Evolutionary conservation across 1,140 invertebrate genomes (phyloP).

Genomic region (Drosophila murphyi): DNA sequence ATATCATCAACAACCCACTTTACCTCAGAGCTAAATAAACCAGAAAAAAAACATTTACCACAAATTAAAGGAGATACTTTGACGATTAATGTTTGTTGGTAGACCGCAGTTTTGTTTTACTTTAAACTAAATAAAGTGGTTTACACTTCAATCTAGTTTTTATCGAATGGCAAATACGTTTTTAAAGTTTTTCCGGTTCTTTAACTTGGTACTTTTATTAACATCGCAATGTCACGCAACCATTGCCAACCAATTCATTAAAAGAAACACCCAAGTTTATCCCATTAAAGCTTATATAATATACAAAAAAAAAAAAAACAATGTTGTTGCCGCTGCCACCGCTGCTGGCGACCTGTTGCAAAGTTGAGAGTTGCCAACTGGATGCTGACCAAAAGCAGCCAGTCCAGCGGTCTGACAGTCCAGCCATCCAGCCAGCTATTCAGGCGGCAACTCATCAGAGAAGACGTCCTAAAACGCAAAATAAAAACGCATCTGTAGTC

Average conservation of each 20-base stretch:
- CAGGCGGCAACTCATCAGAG: constrained; percentile 65
- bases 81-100: background rate
- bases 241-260: constrained; percentile 36
- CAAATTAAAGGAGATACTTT: background rate
- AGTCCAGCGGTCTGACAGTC: background rate
- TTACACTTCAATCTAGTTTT: constrained; percentile 10
- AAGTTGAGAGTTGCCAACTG: constrained; percentile 70
- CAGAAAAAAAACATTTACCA: background rate
- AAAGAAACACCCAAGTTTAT: constrained; percentile 50
- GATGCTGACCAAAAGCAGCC: constrained; percentile 40
- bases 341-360: constrained; percentile 66
- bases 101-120: background rate
- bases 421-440: constrained; percentile 10
- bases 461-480: constrained; percentile 72
- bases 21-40: constrained; percentile 17
- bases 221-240: background rate
- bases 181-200: constrained; percentile 30
- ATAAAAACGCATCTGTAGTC: constrained; percentile 53
- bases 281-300: constrained; percentile 70
- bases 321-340: background rate
- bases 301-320: constrained; percentile 13
- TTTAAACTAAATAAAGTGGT: constrained; percentile 15
- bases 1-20: constrained; percentile 46
- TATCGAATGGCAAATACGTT: constrained; percentile 8
- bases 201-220: constrained; percentile 33